phyloP scores from a whole-genome alignment of 1,140 invertebrate genomes.

The Asbolus verrucosus region DNA sequence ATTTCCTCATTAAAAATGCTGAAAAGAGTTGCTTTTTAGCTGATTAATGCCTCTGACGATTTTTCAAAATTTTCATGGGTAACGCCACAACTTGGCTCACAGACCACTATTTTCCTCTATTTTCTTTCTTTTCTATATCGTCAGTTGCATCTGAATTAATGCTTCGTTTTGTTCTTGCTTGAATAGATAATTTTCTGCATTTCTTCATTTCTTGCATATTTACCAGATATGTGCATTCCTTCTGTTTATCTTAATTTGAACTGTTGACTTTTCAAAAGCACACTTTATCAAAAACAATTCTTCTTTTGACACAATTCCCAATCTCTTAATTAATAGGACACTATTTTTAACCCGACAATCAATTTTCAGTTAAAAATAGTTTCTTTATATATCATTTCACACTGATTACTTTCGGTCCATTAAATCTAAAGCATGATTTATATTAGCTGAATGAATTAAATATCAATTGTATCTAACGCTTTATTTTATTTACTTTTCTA shows the following conservation, averaged over 20 bases:
- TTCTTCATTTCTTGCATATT: constrained; percentile 4
- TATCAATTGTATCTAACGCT: background rate
- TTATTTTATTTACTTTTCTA: no score
- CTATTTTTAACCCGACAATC: no score
- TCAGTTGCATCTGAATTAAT: constrained; percentile 59
- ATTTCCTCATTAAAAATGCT: constrained; percentile 65
- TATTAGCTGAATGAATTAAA: constrained; percentile 35
- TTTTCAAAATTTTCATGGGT: constrained; percentile 41
- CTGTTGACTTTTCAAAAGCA: no score
- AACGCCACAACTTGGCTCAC: constrained; percentile 35
- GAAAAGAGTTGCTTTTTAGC: constrained; percentile 63
- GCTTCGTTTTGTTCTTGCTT: constrained; percentile 41
- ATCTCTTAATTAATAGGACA: background rate
- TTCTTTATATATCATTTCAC: no score
- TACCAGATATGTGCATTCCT: constrained; percentile 28
- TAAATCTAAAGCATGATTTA: constrained; percentile 21
- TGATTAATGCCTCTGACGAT: constrained; percentile 63
- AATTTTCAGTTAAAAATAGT: no score
- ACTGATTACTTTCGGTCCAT: background rate
- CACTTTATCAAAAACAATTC: no score
- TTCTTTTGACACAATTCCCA: constrained; percentile 11
- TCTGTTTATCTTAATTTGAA: no score
- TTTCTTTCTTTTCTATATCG: constrained; percentile 54
- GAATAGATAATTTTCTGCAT: constrained; percentile 41
- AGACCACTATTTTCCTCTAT: constrained; percentile 48